Evolutionary conservation across 1,140 invertebrate genomes (phyloP).

Genomic region (Dreissena rostriformis): DNA sequence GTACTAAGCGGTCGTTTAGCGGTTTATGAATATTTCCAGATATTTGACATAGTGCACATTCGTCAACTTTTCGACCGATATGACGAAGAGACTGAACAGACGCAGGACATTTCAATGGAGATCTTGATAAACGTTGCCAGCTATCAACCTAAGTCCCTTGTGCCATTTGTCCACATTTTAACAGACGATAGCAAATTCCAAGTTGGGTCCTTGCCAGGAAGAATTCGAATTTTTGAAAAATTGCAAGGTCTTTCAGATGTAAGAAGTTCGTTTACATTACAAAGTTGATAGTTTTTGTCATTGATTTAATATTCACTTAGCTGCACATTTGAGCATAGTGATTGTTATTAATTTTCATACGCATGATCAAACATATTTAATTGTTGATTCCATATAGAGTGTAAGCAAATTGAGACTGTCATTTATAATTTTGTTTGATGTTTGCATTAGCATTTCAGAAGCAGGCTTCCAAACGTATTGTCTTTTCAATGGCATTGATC

Average conservation of each 20-base stretch:
- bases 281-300: neutral
- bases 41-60: conserved; percentile 16
- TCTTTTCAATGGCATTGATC: neutral
- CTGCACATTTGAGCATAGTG: neutral
- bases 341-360: neutral
- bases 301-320: neutral
- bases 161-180: neutral
- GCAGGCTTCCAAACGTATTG: neutral
- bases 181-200: conserved; percentile 38
- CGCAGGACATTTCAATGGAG: conserved; percentile 5
- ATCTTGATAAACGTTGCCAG: conserved; percentile 20
- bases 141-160: neutral
- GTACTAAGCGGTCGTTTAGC: neutral
- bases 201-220: neutral
- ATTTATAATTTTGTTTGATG: no score
- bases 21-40: conserved; percentile 30
- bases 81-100: conserved; percentile 12
- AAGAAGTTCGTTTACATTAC: no score
- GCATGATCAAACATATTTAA: no score
- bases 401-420: no score
- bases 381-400: no score
- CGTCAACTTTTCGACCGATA: conserved; percentile 24
- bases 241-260: conserved; percentile 20
- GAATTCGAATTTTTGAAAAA: conserved; percentile 4
- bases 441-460: neutral